Evolutionary conservation across 2,888 invertebrate species (phyloP).

Genomic region (Griposia aprilina): DNA sequence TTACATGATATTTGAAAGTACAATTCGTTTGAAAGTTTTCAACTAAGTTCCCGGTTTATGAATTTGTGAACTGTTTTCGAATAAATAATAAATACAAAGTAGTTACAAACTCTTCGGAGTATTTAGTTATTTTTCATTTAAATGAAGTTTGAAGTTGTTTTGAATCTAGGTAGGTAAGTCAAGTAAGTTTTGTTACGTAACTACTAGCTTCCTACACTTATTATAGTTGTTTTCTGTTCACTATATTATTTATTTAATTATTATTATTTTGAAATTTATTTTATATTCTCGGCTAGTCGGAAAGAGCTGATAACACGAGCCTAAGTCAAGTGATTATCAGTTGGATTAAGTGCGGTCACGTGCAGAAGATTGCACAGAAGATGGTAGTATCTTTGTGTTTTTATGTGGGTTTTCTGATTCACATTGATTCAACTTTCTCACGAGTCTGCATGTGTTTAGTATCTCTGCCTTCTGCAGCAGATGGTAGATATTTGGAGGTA

Average conservation of each 20-base stretch:
- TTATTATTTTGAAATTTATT: too few relatives aligned
- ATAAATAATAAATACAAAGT: constrained; percentile 31
- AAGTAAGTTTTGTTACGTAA: not conserved
- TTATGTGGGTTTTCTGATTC: too few relatives aligned
- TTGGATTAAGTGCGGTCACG: too few relatives aligned
- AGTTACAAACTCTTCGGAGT: constrained; percentile 9
- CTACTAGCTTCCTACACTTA: not conserved
- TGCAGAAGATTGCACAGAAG: too few relatives aligned
- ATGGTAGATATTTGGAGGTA: too few relatives aligned
- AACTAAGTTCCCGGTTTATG: constrained; percentile 39
- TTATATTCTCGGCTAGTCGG: too few relatives aligned
- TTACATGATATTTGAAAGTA: constrained; percentile 33
- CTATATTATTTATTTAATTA: not conserved
- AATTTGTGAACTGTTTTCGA: constrained; percentile 36
- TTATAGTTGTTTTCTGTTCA: not conserved
- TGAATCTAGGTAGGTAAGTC: not conserved
- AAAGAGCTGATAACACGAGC: too few relatives aligned
- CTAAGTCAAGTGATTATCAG: too few relatives aligned
- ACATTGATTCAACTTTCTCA: too few relatives aligned
- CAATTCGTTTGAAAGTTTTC: constrained; percentile 33
- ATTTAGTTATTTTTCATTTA: constrained; percentile 39
- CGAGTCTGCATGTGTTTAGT: too few relatives aligned
- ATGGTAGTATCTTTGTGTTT: too few relatives aligned
- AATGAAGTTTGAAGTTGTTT: constrained; percentile 23
- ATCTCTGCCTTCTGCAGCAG: too few relatives aligned